Conservation (phyloP, 2,113 vertebrate species). For the Diadophis punctatus region DNA sequence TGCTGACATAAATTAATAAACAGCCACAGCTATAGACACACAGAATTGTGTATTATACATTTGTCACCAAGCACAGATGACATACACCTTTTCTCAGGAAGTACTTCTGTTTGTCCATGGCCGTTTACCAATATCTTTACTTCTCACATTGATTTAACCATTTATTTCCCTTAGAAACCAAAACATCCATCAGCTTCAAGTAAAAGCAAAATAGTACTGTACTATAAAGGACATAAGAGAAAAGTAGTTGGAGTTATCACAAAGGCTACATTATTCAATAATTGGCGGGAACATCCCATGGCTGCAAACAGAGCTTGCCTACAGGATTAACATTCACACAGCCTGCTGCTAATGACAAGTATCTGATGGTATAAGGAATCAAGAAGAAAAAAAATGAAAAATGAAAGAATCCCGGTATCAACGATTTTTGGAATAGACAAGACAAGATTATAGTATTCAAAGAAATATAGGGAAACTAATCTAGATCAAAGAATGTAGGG, state of each 20-base stretch:
- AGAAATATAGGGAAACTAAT: not conserved
- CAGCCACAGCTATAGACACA: not conserved
- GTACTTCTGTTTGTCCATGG: not conserved
- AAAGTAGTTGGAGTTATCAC: not conserved
- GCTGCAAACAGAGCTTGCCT: not conserved
- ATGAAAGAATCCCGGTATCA: not conserved
- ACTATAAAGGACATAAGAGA: not conserved
- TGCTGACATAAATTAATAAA: constrained; percentile 4
- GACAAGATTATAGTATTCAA: not conserved
- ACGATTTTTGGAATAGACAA: not conserved
- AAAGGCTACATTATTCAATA: not conserved
- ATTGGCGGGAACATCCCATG: not conserved
- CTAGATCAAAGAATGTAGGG: not conserved
- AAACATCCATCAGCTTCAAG: not conserved
- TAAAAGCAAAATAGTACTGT: not conserved
- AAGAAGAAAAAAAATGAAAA: not conserved
- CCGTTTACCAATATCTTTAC: not conserved
- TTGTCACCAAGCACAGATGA: not conserved
- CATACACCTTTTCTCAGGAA: not conserved
- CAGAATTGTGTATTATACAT: not conserved
- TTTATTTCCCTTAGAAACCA: not conserved
- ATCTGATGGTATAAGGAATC: not conserved
- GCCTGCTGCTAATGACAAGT: not conserved
- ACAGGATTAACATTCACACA: not conserved
- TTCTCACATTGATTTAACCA: not conserved